Evolutionary conservation across 1,140 invertebrate species (phyloP).

Genomic region (Pseudoatta argentina): DNA sequence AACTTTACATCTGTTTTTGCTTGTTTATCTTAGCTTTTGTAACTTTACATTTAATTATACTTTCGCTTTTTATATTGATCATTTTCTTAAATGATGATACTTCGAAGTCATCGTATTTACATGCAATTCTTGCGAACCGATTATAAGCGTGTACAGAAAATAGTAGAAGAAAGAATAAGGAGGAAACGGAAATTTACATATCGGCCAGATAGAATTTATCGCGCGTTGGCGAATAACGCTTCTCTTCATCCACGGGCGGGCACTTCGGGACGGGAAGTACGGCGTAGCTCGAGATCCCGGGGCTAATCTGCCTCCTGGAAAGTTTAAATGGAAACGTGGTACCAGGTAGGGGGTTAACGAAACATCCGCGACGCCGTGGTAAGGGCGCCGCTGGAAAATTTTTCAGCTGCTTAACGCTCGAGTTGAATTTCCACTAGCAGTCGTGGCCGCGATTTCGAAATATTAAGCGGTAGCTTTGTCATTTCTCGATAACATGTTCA

Average conservation of each 20-base stretch:
- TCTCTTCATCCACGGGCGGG: constrained; percentile 37
- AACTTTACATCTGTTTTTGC: too few species aligned
- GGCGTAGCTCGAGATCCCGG: constrained; percentile 66
- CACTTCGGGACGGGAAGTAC: constrained; percentile 40
- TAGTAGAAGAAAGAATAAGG: background rate
- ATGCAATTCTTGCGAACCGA: background rate
- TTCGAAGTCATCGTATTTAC: background rate
- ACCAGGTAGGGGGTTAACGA: constrained; percentile 64
- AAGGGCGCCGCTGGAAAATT: constrained; percentile 64
- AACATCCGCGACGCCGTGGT: constrained; percentile 60
- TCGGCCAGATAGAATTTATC: constrained; percentile 47
- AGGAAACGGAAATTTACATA: constrained; percentile 30
- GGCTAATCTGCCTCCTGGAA: constrained; percentile 75
- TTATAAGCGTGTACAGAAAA: background rate
- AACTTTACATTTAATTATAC: too few species aligned
- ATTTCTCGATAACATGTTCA: constrained; percentile 1
- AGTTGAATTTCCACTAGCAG: constrained; percentile 71
- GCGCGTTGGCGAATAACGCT: constrained; percentile 50
- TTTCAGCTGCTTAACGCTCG: constrained; percentile 78
- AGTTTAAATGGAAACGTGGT: constrained; percentile 77
- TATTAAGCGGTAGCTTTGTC: constrained; percentile 40
- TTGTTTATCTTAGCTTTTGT: too few species aligned
- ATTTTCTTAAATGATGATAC: background rate
- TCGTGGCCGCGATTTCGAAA: constrained; percentile 35
- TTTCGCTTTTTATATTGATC: background rate